A percentile compares a stretch with the other conserved stretches of the same genome.
Conservation (phyloP, 2,113 vertebrate species). For the Silurus asotus region DNA sequence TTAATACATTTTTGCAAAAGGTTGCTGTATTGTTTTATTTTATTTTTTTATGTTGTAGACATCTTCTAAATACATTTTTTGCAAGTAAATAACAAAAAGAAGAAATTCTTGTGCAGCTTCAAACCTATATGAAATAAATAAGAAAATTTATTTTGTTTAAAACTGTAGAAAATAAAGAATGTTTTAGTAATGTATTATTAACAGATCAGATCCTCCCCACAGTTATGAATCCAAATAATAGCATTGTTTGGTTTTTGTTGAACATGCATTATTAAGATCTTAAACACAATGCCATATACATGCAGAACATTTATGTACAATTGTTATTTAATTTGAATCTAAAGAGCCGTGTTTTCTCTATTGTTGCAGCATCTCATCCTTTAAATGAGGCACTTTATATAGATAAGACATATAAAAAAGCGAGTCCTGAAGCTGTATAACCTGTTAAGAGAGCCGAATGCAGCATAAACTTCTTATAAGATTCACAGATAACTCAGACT, state of each 20-base stretch:
- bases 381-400: not conserved
- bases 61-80: not conserved
- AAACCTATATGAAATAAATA: not conserved
- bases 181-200: not conserved
- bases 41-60: not conserved
- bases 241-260: not conserved
- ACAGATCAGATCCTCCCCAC: not conserved
- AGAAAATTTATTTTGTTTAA: no score
- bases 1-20: not conserved
- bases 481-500: conserved; percentile 61
- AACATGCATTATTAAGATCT: not conserved
- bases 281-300: not conserved
- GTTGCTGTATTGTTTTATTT: not conserved
- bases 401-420: not conserved
- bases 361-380: no score
- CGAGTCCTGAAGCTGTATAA: not conserved
- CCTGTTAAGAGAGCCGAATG: not conserved
- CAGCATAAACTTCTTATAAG: conserved; percentile 13
- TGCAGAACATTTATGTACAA: not conserved
- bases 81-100: not conserved
- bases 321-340: not conserved
- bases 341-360: not conserved
- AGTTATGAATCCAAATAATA: not conserved
- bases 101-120: not conserved
- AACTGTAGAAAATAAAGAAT: not conserved